Evolutionary conservation across 92 coral and sea anemone genomes (phyloP), one percentile per base, ranked within the genome.

Genomic region (Siderastrea radians): DNA sequence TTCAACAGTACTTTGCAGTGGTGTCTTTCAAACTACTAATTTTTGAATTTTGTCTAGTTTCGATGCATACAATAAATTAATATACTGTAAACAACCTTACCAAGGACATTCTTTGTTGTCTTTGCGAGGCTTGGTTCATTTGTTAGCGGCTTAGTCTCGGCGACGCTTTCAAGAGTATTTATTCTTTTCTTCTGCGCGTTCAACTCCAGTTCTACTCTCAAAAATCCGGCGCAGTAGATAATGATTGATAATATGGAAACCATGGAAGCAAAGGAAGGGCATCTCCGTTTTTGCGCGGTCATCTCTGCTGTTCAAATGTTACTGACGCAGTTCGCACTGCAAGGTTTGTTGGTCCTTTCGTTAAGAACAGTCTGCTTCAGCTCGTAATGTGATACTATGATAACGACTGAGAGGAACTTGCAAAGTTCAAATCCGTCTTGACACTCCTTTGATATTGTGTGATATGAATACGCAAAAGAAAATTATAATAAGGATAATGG

Each of bases 181-280:
- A 74, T 51, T 26, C 48, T 74, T 1, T 52, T 53, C 62, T 74
- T 74, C 46, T 74, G 63, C 16, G n/a, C 78, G 47, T 3, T 9
- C 12, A 74, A 52, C 78, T 74, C 61, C 6, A 74, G 11, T 74
- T 74, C 78, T 4, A 74, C 63, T 54, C 62, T 74, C 61, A 74
- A 26, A 74, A 74, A 74, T 3, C 78, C 78, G 10, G 49, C 78
- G 8, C 78, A 52, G n/a, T 74, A 74, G 3, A 74, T 17, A 6
- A 51, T 49, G 17, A 74, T 51, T 6, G 78, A 74, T 14, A 51
- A 2, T 17, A 74, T 48, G 17, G 61, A 74, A 17, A 74, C 4
- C 3, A 74, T 52, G n/a, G 61, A 15, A 8, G 62, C 78, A 6
- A 74, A 74, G 6, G 62, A 53, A 53, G 78, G 62, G 6, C 51